Percentiles rank a stretch among this genome's conserved stretches.
These are phyloP conservation scores for Cepaea nemoralis DNA, from an alignment of 1,140 invertebrate species.

Conservation along the genomic window DNA sequence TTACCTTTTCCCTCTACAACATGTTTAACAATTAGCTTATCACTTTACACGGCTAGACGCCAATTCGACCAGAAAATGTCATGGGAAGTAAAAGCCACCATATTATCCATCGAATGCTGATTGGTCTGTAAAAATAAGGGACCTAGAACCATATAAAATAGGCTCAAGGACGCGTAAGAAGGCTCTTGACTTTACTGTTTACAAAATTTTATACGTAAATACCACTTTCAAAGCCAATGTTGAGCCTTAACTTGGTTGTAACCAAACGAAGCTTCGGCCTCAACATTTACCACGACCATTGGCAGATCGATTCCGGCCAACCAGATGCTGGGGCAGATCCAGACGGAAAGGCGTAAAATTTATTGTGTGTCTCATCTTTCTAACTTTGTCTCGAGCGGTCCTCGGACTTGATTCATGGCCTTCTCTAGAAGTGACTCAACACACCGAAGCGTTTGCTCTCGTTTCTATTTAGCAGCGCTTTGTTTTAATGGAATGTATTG, in stretches of 20 bases:
- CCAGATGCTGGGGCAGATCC: slow-evolving; percentile 12
- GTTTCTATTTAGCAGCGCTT: not conserved
- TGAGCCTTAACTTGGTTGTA: not conserved
- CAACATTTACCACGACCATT: not conserved
- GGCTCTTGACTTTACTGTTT: no score
- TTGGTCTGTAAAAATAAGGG: no score
- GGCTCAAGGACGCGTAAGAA: no score
- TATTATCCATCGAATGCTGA: no score
- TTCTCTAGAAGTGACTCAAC: not conserved
- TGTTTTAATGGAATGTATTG: not conserved
- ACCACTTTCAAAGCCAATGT: not conserved
- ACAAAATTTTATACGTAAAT: no score
- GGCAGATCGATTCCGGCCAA: slow-evolving; percentile 12
- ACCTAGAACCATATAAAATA: no score
- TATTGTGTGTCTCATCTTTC: slow-evolving; percentile 16
- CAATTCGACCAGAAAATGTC: no score
- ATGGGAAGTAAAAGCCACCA: no score
- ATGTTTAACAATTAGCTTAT: no score
- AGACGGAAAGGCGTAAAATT: slow-evolving; percentile 21
- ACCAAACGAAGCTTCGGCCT: not conserved
- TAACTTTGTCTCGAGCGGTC: not conserved
- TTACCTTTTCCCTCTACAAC: no score
- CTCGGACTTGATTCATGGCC: slow-evolving; percentile 12
- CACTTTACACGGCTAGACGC: no score
- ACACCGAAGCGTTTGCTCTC: not conserved